These are phyloP conservation scores for Oncorhynchus clarkii DNA, from an alignment of 2,113 vertebrate genomes.

Conservation along the genomic window DNA sequence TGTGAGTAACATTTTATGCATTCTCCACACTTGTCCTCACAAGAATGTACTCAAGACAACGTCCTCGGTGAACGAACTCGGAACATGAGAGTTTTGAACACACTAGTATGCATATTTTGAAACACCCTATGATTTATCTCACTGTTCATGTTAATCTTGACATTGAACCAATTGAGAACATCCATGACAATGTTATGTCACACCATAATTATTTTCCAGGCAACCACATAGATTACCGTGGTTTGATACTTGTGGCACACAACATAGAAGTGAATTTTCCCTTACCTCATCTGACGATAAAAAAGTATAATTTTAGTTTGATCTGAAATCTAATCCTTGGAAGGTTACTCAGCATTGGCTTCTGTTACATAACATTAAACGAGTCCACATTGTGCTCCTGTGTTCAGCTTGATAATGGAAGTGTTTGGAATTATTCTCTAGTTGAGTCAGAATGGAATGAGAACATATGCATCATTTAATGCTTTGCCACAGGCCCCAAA, in stretches of 20 bases:
- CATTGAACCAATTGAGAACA: neutral
- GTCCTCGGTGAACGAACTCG: too few species aligned
- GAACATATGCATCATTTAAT: constrained; percentile 32
- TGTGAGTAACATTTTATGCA: too few species aligned
- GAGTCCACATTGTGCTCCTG: constrained; percentile 6
- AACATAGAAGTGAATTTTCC: too few species aligned
- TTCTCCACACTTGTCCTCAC: too few species aligned
- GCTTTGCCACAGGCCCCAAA: constrained; percentile 27
- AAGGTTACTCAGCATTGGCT: neutral
- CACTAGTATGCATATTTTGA: too few species aligned
- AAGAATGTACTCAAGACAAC: too few species aligned
- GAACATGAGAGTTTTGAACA: too few species aligned
- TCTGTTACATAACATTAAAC: neutral
- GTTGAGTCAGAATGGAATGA: constrained; percentile 17
- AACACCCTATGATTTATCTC: too few species aligned
- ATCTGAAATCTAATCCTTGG: neutral
- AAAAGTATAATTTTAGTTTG: neutral
- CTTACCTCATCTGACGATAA: neutral
- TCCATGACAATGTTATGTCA: neutral
- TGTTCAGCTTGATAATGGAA: constrained; percentile 23
- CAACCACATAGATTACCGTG: constrained; percentile 4
- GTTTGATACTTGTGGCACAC: neutral
- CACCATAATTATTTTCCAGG: neutral
- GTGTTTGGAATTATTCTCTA: constrained; percentile 2
- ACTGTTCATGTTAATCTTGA: neutral